phyloP scores from a whole-genome alignment of 2,113 vertebrate genomes.

The Ciconia maguari region DNA sequence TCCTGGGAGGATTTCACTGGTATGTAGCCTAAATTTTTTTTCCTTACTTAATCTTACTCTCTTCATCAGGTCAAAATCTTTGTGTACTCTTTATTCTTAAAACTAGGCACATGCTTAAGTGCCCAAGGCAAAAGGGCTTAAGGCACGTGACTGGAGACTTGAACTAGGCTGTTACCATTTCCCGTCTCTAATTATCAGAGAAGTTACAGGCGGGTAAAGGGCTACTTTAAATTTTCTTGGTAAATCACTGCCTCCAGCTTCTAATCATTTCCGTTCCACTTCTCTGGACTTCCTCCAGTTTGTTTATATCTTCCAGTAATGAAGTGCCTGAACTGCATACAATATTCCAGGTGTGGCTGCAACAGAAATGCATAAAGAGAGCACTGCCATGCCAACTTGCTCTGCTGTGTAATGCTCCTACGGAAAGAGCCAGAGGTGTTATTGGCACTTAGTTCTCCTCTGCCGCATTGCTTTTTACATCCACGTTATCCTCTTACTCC shows the following conservation, averaged over 20 bases:
- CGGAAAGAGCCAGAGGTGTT: background rate
- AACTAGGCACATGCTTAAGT: background rate
- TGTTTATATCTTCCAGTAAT: slow-evolving; percentile 56
- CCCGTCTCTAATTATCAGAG: slow-evolving; percentile 4
- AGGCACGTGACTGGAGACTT: background rate
- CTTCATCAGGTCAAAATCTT: slow-evolving; percentile 9
- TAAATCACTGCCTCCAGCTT: slow-evolving; percentile 46
- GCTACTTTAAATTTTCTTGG: slow-evolving; percentile 35
- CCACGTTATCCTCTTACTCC: background rate
- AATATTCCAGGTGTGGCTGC: slow-evolving; percentile 45
- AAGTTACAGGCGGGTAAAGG: background rate
- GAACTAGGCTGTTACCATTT: slow-evolving; percentile 22
- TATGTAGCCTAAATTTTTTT: background rate
- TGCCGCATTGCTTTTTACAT: background rate
- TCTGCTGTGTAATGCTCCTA: background rate
- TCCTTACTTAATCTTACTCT: background rate
- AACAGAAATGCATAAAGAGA: background rate
- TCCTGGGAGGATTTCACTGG: slow-evolving; percentile 15
- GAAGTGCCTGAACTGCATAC: slow-evolving; percentile 48
- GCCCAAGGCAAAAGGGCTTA: background rate
- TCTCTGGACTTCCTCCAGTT: slow-evolving; percentile 58
- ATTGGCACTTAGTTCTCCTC: background rate
- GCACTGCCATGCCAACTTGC: background rate
- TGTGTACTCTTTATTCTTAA: background rate
- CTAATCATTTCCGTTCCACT: slow-evolving; percentile 57